Conservation (phyloP, 2,888 invertebrate species). For the Acanthosepion pharaonis region DNA sequence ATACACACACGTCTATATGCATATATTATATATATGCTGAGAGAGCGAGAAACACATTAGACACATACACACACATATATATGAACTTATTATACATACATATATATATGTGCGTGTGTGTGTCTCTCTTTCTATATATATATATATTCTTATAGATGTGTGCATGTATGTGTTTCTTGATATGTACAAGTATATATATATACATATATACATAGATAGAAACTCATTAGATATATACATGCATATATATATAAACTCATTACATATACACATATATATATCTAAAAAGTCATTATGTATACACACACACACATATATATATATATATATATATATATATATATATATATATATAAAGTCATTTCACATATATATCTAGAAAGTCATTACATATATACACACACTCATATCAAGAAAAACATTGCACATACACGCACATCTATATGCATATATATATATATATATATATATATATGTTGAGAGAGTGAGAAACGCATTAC, state of each 20-base stretch:
- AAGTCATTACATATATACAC: background rate
- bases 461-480: background rate
- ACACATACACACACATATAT: background rate
- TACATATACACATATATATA: background rate
- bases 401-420: background rate
- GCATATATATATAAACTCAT: background rate
- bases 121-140: no score
- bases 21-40: background rate
- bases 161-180: background rate
- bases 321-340: background rate
- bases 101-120: no score
- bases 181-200: background rate
- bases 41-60: background rate
- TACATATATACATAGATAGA: background rate
- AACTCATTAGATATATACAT: background rate
- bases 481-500: no score
- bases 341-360: background rate
- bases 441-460: constrained; percentile 8
- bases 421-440: background rate
- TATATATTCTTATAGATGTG: background rate
- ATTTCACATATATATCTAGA: background rate
- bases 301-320: background rate
- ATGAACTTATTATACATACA: no score
- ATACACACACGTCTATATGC: background rate
- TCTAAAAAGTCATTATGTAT: background rate